phyloP scores from a whole-genome alignment of 2,888 invertebrate species.

The Endotricha flammealis region DNA sequence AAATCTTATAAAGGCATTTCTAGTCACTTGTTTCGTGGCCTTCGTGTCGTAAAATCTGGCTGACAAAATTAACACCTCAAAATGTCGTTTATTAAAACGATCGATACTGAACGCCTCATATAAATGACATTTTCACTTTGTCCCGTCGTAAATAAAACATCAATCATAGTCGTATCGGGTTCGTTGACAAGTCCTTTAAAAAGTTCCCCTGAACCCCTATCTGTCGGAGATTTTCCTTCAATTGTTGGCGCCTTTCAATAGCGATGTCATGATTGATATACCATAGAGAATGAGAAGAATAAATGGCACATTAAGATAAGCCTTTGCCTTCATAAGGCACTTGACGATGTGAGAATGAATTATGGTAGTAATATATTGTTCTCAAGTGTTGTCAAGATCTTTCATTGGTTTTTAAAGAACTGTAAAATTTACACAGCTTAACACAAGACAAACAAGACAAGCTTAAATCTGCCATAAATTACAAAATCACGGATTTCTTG shows the following conservation, averaged over 20 bases:
- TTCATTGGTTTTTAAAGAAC: no score
- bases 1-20: no score
- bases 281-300: constrained; percentile 4
- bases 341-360: constrained; percentile 23
- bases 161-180: constrained; percentile 40
- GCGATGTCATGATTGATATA: constrained; percentile 7
- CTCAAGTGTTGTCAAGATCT: no score
- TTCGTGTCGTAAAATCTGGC: no score
- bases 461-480: no score
- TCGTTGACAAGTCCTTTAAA: constrained; percentile 40
- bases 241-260: constrained; percentile 26
- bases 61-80: no score
- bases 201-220: constrained; percentile 32
- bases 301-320: constrained; percentile 6
- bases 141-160: constrained; percentile 33
- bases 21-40: no score
- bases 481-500: no score
- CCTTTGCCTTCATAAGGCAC: constrained; percentile 1
- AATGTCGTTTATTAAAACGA: no score
- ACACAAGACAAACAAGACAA: no score
- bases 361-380: background rate
- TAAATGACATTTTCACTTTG: constrained; percentile 35
- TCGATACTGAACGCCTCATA: no score
- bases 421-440: no score
- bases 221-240: constrained; percentile 39